A percentile compares a stretch with the other conserved stretches of the same genome.
phyloP scores from a whole-genome alignment of 35 echinoderm and acorn worm species.

The Ptychodera flava region DNA sequence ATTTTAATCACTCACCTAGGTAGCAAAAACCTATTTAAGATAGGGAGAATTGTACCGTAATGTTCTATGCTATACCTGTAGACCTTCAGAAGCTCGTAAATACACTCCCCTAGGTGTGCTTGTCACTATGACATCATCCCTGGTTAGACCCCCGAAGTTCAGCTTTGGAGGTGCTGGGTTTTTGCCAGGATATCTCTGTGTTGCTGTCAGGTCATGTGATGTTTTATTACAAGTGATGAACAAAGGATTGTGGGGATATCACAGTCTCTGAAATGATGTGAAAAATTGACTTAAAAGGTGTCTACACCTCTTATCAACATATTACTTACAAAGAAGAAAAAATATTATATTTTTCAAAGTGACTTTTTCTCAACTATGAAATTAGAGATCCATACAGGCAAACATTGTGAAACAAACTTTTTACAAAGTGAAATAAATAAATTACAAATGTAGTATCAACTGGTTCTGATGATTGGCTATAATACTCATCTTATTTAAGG shows the following conservation, averaged over 20 bases:
- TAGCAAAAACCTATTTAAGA: not conserved
- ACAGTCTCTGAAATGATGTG: conserved; percentile 41
- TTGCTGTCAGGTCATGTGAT: not conserved
- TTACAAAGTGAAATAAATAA: not conserved
- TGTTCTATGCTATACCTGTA: conserved; percentile 33
- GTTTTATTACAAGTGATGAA: conserved; percentile 35
- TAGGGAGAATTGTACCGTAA: not conserved
- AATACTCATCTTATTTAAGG: too few relatives aligned
- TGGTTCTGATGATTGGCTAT: too few relatives aligned
- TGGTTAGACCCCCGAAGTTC: conserved; percentile 31
- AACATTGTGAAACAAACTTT: too few relatives aligned
- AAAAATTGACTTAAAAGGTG: too few relatives aligned
- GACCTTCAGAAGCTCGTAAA: conserved; percentile 14
- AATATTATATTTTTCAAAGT: too few relatives aligned
- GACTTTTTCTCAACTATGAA: too few relatives aligned
- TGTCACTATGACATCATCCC: conserved; percentile 23
- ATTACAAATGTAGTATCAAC: not conserved
- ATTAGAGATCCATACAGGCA: too few relatives aligned
- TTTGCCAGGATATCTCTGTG: conserved; percentile 6
- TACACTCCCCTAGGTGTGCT: conserved; percentile 41
- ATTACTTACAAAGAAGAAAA: too few relatives aligned
- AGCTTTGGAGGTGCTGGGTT: conserved; percentile 17
- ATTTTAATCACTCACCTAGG: not conserved
- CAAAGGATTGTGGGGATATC: conserved; percentile 42
- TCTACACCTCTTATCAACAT: too few relatives aligned